A percentile compares a stretch with the other conserved stretches of the same genome.
Evolutionary conservation across 1,140 invertebrate species (phyloP).

Genomic region (Macrocentrus cingulum): DNA sequence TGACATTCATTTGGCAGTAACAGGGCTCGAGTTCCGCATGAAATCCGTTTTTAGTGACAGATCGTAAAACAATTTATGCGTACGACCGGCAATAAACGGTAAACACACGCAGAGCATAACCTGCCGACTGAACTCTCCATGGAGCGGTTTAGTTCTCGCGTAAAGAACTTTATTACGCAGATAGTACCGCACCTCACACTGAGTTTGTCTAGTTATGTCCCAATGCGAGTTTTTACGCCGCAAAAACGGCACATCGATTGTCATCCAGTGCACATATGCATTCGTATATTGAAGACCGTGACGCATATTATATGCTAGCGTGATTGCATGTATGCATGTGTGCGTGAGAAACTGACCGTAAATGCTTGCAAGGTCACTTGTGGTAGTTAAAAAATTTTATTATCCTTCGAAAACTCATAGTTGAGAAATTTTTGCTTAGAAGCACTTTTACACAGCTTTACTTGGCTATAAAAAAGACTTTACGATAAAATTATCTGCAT

Average conservation of each 20-base stretch:
- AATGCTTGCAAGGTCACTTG: too few species aligned
- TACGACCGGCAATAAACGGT: conserved; percentile 54
- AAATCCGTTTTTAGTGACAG: conserved; percentile 58
- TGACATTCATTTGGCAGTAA: conserved; percentile 25
- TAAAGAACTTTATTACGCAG: conserved; percentile 54
- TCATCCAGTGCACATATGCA: conserved; percentile 13
- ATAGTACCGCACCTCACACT: conserved; percentile 32
- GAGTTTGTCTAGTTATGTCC: conserved; percentile 51
- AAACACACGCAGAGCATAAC: conserved; percentile 42
- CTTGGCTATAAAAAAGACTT: too few species aligned
- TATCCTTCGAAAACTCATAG: too few species aligned
- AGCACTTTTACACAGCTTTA: too few species aligned
- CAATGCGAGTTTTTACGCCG: conserved; percentile 43
- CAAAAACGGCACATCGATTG: conserved; percentile 7
- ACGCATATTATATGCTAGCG: too few species aligned
- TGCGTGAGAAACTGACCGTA: too few species aligned
- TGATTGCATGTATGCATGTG: too few species aligned
- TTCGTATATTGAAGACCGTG: conserved; percentile 4
- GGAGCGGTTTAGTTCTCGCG: conserved; percentile 39
- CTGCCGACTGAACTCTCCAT: conserved; percentile 23
- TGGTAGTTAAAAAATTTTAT: too few species aligned
- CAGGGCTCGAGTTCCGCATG: conserved; percentile 48
- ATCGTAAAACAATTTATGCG: conserved; percentile 58
- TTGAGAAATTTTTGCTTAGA: too few species aligned
- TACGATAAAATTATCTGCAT: too few species aligned